Base-by-base conservation (phyloP, 37 sponge, comb jelly and placozoan genomes). In the Ephydatia muelleri region DNA sequence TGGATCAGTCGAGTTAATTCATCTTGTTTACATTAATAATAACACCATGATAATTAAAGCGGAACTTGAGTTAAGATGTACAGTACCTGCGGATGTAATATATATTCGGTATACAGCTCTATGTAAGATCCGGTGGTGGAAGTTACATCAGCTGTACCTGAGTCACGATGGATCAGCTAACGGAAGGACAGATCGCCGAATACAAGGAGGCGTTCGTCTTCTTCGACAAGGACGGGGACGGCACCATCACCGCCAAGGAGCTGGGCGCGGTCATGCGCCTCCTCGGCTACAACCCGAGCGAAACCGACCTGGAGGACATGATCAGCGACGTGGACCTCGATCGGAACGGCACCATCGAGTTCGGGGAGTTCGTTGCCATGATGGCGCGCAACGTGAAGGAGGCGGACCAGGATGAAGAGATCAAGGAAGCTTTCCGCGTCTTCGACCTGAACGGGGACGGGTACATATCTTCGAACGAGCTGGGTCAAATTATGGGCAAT, bases 161-260 rank as follows among this genome's bases (percentile, higher is more conserved):
- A n/a, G n/a, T n/a, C n/a, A n/a, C n/a, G 57, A 57, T 57, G 57
- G 57, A 57, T 11, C 57, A 71, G 72, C 72, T 71, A 35, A 71
- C 33, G 13, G 72, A 71, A 34, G 72, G 33, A 11, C 72, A 71
- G 30, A 71, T 71, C 30, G 72, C 72, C 30, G 72, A 71, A 34
- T 71, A 71, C 72, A 71, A 21, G 33, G 72, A 71, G 33, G 72
- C 72, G 30, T 71, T 71, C 33, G 12, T 0, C 14, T 34, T 71
- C 72, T 71, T 71, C 33, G 72, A 71, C 72, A 31, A 25, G 72
- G 72, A 71, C 30, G 29, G 29, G 0, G 72, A 71, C 33, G 72
- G 72, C 16, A 35, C 33, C 16, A 71, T 71, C 72, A 71, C 72
- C 8, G 72, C 33, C 33, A 34, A 31, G 33, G 72, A 71, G 33